Base-by-base conservation (phyloP, 2,888 invertebrate genomes). In the Phaedon cochleariae region DNA sequence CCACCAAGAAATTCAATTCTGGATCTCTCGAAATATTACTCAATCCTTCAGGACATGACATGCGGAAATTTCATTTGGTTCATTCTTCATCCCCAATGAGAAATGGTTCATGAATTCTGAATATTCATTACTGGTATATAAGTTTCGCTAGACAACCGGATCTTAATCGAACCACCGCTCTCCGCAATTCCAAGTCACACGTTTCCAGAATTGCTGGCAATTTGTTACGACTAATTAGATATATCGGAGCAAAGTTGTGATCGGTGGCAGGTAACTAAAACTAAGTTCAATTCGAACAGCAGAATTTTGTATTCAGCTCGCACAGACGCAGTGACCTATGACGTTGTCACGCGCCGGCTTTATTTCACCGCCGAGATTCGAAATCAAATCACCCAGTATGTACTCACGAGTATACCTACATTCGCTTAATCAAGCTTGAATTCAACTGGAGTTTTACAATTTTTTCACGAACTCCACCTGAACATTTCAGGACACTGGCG, bases 321-420 rank as follows among this genome's bases (percentile, higher is more conserved):
- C 49, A 29, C 52, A 21, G 75, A 78, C 70, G 76, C 78, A 76
- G 77, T 79, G 79, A 79, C 79, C 79, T 78, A 78, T 78, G 78
- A 77, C 76, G 65, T 70, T 69, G 76, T 78, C 79, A 78, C 78
- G 78, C 64, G 69, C 34, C 57, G 64, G 75, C 75, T 77, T 76
- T 76, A 76, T 76, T 76, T 76, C 67, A 68, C 69, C 72, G 76
- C 74, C 71, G 74, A 73, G 76, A 73, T 74, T 73, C 70, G 67
- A 77, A 78, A 78, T 77, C 77, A 75, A 77, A 79, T 79, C 78
- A 76, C 73, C 75, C 74, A 48, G 55, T 60, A 73, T 41, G 41
- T 41, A 41, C 41, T 41, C 12, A 26, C 26, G 26, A n/a, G 54
- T 15, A 41, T 37, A 41, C 41, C 75, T 73, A 70, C 66, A 72